Evolutionary conservation across 2,113 vertebrate species (phyloP).

Genomic region (Capricornis sumatraensis): DNA sequence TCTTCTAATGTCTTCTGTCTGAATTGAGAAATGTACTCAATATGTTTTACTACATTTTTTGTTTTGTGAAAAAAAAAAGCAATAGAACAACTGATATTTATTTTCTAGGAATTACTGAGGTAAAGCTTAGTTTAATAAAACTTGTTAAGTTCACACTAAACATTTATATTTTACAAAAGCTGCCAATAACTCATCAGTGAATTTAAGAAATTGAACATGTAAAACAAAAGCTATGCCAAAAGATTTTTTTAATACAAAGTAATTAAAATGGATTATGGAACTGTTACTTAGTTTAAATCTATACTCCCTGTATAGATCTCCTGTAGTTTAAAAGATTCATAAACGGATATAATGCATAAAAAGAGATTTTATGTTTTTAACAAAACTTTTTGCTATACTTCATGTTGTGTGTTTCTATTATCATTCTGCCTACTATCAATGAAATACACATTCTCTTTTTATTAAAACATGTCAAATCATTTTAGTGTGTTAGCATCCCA

Average conservation of each 20-base stretch:
- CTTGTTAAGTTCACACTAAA: neutral
- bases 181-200: neutral
- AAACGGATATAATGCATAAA: neutral
- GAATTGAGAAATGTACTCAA: neutral
- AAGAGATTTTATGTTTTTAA: neutral
- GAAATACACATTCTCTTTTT: neutral
- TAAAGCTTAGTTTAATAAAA: neutral
- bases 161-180: neutral
- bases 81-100: neutral
- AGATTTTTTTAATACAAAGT: neutral
- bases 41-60: neutral
- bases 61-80: neutral
- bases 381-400: neutral
- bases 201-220: neutral
- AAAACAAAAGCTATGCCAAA: neutral
- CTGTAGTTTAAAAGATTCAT: neutral
- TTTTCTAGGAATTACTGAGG: neutral
- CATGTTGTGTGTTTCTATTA: neutral
- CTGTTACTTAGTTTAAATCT: neutral
- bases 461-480: neutral
- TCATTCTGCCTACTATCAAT: neutral
- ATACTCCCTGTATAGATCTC: neutral
- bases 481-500: neutral
- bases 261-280: neutral
- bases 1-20: neutral